Conservation (phyloP, 1,140 invertebrate species). For the Drosophila miranda region DNA sequence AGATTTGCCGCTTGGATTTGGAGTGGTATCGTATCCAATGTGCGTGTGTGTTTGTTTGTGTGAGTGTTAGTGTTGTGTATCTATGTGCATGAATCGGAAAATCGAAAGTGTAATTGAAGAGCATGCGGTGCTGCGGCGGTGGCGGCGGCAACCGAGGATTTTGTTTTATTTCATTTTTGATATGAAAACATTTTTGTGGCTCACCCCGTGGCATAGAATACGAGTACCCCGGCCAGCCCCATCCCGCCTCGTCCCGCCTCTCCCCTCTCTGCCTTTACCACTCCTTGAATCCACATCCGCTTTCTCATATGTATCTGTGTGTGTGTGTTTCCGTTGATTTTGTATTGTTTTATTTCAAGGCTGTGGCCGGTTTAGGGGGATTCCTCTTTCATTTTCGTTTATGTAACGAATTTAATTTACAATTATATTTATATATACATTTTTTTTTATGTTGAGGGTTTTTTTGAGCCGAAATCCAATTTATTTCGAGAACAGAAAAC, state of each 20-base stretch:
- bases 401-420: constrained; percentile 75
- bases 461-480: constrained; percentile 50
- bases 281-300: constrained; percentile 6
- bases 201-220: constrained; percentile 40
- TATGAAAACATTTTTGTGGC: constrained; percentile 77
- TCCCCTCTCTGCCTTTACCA: neutral
- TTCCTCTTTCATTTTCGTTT: constrained; percentile 59
- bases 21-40: neutral
- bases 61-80: constrained; percentile 26
- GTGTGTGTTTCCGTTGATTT: constrained; percentile 60
- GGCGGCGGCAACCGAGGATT: constrained; percentile 65
- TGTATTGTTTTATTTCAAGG: constrained; percentile 66
- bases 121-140: constrained; percentile 69
- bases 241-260: neutral
- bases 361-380: constrained; percentile 7
- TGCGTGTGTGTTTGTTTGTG: constrained; percentile 13
- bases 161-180: constrained; percentile 81
- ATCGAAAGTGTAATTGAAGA: constrained; percentile 81
- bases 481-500: constrained; percentile 53
- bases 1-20: constrained; percentile 73
- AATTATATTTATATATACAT: constrained; percentile 71
- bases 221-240: neutral
- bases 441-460: constrained; percentile 33
- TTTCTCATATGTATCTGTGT: constrained; percentile 7
- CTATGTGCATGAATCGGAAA: constrained; percentile 56